Conservation (phyloP, 2,888 invertebrate genomes). For the Agriopis aurantiaria region DNA sequence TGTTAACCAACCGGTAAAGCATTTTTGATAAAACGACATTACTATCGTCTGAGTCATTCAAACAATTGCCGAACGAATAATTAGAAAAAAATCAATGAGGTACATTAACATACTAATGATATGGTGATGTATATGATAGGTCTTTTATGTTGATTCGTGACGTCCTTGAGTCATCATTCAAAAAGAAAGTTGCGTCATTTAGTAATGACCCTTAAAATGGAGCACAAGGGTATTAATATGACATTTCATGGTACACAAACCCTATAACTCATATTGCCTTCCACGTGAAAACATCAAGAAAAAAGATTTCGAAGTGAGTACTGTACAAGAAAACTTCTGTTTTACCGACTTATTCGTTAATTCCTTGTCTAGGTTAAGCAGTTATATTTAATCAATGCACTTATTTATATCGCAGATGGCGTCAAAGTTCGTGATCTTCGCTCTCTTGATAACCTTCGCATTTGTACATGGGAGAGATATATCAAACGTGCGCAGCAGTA, state of each 20-base stretch:
- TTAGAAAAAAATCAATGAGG: neutral
- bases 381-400: neutral
- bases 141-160: neutral
- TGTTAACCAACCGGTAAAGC: neutral
- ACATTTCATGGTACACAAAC: constrained; percentile 9
- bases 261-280: constrained; percentile 19
- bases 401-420: constrained; percentile 29
- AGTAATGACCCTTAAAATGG: constrained; percentile 27
- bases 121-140: neutral
- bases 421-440: constrained; percentile 23
- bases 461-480: constrained; percentile 28
- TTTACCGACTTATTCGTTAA: neutral
- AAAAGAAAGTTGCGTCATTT: constrained; percentile 34
- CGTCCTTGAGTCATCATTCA: constrained; percentile 16
- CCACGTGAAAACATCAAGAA: constrained; percentile 19
- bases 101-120: constrained; percentile 9
- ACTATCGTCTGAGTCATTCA: constrained; percentile 4
- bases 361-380: neutral
- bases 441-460: constrained; percentile 27
- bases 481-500: neutral
- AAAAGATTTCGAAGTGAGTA: constrained; percentile 10
- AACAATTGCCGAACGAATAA: constrained; percentile 7
- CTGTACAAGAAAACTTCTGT: neutral
- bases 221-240: constrained; percentile 32
- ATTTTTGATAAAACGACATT: neutral